Percentiles rank a stretch among this genome's conserved stretches.
phyloP scores from a whole-genome alignment of 1,140 invertebrate species.

The Zaprionus lachaisei region DNA sequence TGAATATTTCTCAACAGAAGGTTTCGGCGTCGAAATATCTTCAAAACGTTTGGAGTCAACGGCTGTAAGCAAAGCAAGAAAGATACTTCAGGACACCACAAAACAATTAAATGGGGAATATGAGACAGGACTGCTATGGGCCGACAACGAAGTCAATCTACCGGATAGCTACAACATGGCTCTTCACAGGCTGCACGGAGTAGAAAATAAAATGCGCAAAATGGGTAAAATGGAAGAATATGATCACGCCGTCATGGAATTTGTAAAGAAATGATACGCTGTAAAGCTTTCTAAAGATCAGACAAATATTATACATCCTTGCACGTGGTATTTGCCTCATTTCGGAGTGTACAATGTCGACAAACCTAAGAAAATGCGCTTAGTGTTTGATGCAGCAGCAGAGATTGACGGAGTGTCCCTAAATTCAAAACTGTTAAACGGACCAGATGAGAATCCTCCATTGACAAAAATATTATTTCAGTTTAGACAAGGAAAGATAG shows the following conservation, averaged over 20 bases:
- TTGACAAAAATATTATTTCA: slow-evolving; percentile 15
- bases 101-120: slow-evolving; percentile 10
- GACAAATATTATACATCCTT: too few relatives aligned
- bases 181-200: slow-evolving; percentile 1
- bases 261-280: neutral
- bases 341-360: slow-evolving; percentile 30
- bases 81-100: neutral
- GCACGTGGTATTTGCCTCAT: slow-evolving; percentile 29
- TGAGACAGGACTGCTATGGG: slow-evolving; percentile 26
- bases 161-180: slow-evolving; percentile 39
- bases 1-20: too few relatives aligned
- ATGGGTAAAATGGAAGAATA: slow-evolving; percentile 16
- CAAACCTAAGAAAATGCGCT: slow-evolving; percentile 25
- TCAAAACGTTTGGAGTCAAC: too few relatives aligned
- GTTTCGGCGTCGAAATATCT: too few relatives aligned
- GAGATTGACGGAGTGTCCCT: slow-evolving; percentile 18
- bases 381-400: slow-evolving; percentile 38
- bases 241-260: slow-evolving; percentile 1
- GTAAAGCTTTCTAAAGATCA: neutral
- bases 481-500: slow-evolving; percentile 32
- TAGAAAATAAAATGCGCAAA: slow-evolving; percentile 6
- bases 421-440: slow-evolving; percentile 24
- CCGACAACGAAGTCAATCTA: slow-evolving; percentile 1
- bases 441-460: slow-evolving; percentile 11
- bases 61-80: too few relatives aligned